Conservation (phyloP, 2,888 invertebrate species). For the Idaea straminata region DNA sequence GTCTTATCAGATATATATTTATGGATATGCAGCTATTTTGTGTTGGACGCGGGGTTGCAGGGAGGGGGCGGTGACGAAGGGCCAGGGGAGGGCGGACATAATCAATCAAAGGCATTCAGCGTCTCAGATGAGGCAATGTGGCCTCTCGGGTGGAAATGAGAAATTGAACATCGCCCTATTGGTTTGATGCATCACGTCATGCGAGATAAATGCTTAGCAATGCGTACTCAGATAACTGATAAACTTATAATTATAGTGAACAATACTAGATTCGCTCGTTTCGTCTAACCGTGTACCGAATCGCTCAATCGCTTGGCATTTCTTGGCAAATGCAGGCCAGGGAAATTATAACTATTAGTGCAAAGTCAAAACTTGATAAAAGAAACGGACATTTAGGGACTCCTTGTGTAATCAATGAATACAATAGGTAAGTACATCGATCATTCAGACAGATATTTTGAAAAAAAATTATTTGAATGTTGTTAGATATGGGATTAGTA, state of each 20-base stretch:
- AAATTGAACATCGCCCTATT: constrained; percentile 25
- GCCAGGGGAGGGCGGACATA: constrained; percentile 26
- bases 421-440: too few species aligned
- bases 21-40: neutral
- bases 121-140: constrained; percentile 14
- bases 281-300: too few species aligned
- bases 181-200: constrained; percentile 14
- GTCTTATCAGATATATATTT: too few species aligned
- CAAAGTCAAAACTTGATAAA: too few species aligned
- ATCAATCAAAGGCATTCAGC: constrained; percentile 38
- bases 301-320: too few species aligned
- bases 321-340: too few species aligned
- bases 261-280: neutral
- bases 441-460: too few species aligned
- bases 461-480: too few species aligned
- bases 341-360: too few species aligned
- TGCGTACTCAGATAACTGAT: neutral
- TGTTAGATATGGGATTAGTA: too few species aligned
- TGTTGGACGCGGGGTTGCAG: neutral
- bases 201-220: neutral
- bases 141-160: constrained; percentile 29
- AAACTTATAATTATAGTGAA: neutral
- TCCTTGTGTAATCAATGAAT: too few species aligned
- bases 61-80: constrained; percentile 9
- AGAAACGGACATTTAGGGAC: too few species aligned